Evolutionary conservation across 2,888 invertebrate genomes (phyloP).

Genomic region (Melieria omissa): DNA sequence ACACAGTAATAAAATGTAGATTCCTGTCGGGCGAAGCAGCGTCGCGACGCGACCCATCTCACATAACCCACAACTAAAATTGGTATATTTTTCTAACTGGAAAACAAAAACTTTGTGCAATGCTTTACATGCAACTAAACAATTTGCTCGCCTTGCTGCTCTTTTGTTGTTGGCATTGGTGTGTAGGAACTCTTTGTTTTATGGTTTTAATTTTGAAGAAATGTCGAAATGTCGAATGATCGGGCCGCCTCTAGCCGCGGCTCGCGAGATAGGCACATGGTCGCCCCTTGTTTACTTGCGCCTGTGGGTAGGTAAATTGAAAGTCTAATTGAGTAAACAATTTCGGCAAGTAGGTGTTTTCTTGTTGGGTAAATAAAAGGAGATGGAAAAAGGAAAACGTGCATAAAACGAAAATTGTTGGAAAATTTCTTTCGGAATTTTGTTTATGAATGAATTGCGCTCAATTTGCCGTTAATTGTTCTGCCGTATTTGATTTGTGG

Average conservation of each 20-base stretch:
- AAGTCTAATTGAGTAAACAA: slow-evolving; percentile 48
- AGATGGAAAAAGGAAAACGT: neutral
- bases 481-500: slow-evolving; percentile 34
- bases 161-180: neutral
- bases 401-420: slow-evolving; percentile 10
- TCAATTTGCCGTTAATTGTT: slow-evolving; percentile 40
- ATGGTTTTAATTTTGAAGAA: neutral
- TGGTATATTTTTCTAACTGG: too few species aligned
- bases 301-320: slow-evolving; percentile 38
- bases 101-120: too few species aligned
- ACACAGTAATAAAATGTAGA: slow-evolving; percentile 26
- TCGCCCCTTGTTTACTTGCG: neutral
- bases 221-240: neutral
- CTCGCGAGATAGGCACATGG: neutral
- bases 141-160: neutral
- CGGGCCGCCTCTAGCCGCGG: neutral
- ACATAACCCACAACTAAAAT: too few species aligned
- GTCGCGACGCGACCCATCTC: too few species aligned
- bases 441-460: slow-evolving; percentile 41
- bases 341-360: slow-evolving; percentile 47
- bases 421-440: slow-evolving; percentile 25
- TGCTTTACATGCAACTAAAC: neutral
- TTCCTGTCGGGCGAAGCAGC: neutral
- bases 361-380: slow-evolving; percentile 42
- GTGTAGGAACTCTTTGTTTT: slow-evolving; percentile 12